Conservation (phyloP, 2,888 invertebrate genomes). For the Ichneumoninae sp. region DNA sequence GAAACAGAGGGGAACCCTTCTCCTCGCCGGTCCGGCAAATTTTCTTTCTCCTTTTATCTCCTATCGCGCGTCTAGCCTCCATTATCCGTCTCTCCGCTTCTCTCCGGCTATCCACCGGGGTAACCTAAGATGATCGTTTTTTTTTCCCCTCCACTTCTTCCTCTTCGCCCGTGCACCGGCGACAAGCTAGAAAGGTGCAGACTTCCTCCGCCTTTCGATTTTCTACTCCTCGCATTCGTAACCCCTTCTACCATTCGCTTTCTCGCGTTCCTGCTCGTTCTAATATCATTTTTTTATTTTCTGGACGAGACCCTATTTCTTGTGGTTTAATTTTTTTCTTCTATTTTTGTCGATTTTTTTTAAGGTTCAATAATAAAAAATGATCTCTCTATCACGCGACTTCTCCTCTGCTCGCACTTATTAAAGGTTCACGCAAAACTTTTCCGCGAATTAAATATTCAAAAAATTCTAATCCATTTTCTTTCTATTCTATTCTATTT, state of each 20-base stretch:
- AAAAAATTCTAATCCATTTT: too few relatives aligned
- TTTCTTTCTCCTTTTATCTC: constrained; percentile 39
- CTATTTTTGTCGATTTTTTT: background rate
- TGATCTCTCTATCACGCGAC: background rate
- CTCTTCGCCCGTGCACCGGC: constrained; percentile 25
- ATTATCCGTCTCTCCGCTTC: constrained; percentile 49
- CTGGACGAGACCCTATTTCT: constrained; percentile 1
- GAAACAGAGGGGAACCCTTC: background rate
- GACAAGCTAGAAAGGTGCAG: constrained; percentile 26
- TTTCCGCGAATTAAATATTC: too few relatives aligned
- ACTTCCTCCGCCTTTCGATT: constrained; percentile 28
- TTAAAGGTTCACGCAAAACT: background rate
- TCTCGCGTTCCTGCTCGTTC: background rate
- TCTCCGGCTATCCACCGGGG: constrained; percentile 34
- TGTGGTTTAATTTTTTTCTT: background rate
- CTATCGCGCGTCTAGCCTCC: constrained; percentile 49
- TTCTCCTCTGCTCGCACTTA: background rate
- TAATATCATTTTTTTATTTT: background rate
- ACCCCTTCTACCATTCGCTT: background rate
- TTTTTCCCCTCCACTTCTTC: constrained; percentile 38
- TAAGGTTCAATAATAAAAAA: too few relatives aligned
- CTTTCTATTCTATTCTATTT: too few relatives aligned
- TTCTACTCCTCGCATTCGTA: constrained; percentile 37
- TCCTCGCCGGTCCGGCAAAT: constrained; percentile 21
- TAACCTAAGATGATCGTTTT: constrained; percentile 27